Evolutionary conservation across 2,797 vertebrate genomes (phyloP).

Genomic region (Chaetodon trifasciatus): DNA sequence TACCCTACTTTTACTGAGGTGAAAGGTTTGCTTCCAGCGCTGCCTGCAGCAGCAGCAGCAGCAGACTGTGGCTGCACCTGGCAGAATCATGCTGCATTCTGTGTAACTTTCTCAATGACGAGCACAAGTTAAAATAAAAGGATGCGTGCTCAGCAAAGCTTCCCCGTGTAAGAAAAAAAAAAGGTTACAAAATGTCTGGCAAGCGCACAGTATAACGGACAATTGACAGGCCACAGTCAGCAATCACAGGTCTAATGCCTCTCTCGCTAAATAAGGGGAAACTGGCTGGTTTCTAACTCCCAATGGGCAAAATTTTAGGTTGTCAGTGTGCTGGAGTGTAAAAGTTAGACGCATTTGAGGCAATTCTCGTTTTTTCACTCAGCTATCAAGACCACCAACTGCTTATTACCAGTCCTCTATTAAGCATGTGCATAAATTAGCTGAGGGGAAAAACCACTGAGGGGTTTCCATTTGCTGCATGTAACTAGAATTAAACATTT

Average conservation of each 20-base stretch:
- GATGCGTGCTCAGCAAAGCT: conserved; percentile 20
- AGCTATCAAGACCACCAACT: neutral
- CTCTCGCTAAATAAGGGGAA: neutral
- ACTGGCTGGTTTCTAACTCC: neutral
- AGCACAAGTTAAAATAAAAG: neutral
- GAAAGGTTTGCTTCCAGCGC: no score
- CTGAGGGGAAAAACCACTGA: conserved; percentile 33
- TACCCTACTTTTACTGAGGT: neutral
- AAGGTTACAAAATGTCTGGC: conserved; percentile 1
- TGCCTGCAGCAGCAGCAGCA: neutral
- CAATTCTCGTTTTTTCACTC: neutral
- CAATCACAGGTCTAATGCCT: neutral
- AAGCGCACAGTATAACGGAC: neutral
- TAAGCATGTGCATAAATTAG: conserved; percentile 41
- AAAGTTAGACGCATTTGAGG: neutral
- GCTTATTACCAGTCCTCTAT: conserved; percentile 16
- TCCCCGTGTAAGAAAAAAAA: conserved; percentile 16
- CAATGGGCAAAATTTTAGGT: neutral
- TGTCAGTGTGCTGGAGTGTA: neutral
- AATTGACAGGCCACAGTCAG: neutral
- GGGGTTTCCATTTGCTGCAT: conserved; percentile 41
- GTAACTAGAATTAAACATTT: conserved; percentile 68
- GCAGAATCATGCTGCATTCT: conserved; percentile 19
- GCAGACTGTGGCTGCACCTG: conserved; percentile 15
- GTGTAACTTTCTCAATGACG: conserved; percentile 36